Evolutionary conservation across 2,797 vertebrate genomes (phyloP).

Genomic region (Typhlichthys subterraneus): DNA sequence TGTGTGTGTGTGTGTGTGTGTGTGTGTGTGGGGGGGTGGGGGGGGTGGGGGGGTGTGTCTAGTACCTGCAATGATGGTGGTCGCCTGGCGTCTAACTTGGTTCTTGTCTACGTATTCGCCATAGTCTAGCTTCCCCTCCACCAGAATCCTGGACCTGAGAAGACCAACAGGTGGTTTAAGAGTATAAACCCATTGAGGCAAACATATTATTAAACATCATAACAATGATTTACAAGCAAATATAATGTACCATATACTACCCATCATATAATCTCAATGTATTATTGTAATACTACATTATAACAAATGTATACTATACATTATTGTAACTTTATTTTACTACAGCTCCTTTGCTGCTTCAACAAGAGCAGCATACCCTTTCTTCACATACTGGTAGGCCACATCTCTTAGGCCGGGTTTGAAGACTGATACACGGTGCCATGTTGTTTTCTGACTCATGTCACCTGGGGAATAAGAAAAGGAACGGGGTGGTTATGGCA

Average conservation of each 20-base stretch:
- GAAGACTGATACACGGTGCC: slow-evolving; percentile 96
- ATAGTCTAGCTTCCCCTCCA: slow-evolving; percentile 97
- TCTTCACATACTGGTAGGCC: slow-evolving; percentile 94
- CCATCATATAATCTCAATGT: too few relatives aligned
- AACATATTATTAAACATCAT: too few relatives aligned
- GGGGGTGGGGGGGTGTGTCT: background rate
- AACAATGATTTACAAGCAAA: too few relatives aligned
- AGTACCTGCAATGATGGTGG: slow-evolving; percentile 95
- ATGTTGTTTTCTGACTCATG: slow-evolving; percentile 95
- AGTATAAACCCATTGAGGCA: background rate
- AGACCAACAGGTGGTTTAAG: background rate
- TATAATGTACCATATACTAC: too few relatives aligned
- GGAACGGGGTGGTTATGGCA: too few relatives aligned
- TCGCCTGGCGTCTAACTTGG: slow-evolving; percentile 91
- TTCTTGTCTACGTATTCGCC: slow-evolving; percentile 97
- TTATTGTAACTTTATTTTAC: too few relatives aligned
- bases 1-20: background rate
- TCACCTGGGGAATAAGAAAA: slow-evolving; percentile 78
- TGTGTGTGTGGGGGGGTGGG: background rate
- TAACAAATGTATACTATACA: too few relatives aligned
- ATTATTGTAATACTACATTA: too few relatives aligned
- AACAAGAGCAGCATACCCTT: slow-evolving; percentile 80
- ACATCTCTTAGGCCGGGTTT: slow-evolving; percentile 94
- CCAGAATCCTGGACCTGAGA: slow-evolving; percentile 84
- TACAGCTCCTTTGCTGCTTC: too few relatives aligned